phyloP scores from a whole-genome alignment of 2,797 vertebrate species.

The Cirrhinus mrigala region DNA sequence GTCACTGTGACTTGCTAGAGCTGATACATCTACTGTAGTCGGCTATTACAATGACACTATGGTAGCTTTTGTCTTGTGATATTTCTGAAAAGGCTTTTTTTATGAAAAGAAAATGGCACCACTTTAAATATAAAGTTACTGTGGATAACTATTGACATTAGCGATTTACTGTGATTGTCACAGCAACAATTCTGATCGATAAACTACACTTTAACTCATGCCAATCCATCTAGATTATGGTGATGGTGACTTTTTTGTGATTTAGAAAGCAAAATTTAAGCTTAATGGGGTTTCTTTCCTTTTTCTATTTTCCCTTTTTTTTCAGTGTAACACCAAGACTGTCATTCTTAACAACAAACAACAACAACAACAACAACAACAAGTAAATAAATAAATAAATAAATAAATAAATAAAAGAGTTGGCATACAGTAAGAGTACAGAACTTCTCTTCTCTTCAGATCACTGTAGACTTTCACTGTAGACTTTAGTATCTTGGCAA shows the following conservation, averaged over 20 bases:
- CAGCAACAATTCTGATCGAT: neutral
- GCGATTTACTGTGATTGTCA: neutral
- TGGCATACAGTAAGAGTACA: neutral
- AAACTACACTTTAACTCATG: neutral
- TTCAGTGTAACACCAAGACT: neutral
- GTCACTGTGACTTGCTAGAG: neutral
- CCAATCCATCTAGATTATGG: neutral
- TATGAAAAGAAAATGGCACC: slow-evolving; percentile 2
- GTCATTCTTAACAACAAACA: neutral
- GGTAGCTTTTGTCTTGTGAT: neutral
- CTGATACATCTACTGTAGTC: neutral
- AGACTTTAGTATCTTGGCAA: neutral
- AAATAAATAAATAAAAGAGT: neutral
- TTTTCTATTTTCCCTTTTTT: neutral
- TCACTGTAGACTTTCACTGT: neutral
- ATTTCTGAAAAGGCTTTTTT: neutral
- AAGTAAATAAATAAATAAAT: neutral
- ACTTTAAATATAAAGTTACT: neutral
- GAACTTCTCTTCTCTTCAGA: neutral
- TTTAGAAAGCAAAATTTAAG: neutral
- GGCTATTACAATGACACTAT: neutral
- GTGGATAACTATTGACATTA: neutral
- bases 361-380: too few relatives aligned
- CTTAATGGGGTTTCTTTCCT: neutral
- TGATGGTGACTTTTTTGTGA: neutral